Evolutionary conservation across 2,888 invertebrate species (phyloP).

Genomic region (Drosophila nr. perissopoda): DNA sequence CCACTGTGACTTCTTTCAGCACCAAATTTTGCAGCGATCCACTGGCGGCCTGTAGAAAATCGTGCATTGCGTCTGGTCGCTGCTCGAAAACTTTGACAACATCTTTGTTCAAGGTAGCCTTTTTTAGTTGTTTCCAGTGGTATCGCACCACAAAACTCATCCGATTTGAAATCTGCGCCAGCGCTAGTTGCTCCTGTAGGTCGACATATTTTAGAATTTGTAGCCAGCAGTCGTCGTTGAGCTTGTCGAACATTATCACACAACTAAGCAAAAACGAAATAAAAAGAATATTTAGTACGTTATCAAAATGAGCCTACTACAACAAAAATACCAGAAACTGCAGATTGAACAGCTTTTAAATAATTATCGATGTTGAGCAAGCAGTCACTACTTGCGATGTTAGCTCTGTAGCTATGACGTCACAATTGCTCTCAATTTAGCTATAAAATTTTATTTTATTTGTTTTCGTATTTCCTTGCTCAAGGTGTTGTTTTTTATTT

Average conservation of each 20-base stretch:
- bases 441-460: too few relatives aligned
- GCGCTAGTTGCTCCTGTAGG: slow-evolving; percentile 46
- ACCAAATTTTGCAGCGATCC: slow-evolving; percentile 35
- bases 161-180: slow-evolving; percentile 28
- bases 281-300: background rate
- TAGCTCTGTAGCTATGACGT: background rate
- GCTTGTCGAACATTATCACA: slow-evolving; percentile 30
- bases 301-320: slow-evolving; percentile 14
- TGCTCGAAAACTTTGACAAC: slow-evolving; percentile 18
- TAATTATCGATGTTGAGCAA: background rate
- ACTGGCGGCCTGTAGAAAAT: slow-evolving; percentile 40
- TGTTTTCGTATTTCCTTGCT: too few relatives aligned
- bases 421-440: too few relatives aligned
- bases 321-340: background rate
- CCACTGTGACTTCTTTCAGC: background rate
- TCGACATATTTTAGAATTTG: slow-evolving; percentile 43
- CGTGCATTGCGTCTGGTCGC: slow-evolving; percentile 27
- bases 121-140: slow-evolving; percentile 45
- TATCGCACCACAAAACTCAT: slow-evolving; percentile 34
- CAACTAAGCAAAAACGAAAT: background rate
- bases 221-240: slow-evolving; percentile 62
- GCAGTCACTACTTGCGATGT: background rate
- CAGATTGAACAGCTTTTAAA: background rate
- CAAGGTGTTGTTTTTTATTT: too few relatives aligned
- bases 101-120: background rate